Percentiles rank a stretch among this genome's conserved stretches.
Conservation (phyloP, 2,888 invertebrate genomes). For the Heliconius hortense region DNA sequence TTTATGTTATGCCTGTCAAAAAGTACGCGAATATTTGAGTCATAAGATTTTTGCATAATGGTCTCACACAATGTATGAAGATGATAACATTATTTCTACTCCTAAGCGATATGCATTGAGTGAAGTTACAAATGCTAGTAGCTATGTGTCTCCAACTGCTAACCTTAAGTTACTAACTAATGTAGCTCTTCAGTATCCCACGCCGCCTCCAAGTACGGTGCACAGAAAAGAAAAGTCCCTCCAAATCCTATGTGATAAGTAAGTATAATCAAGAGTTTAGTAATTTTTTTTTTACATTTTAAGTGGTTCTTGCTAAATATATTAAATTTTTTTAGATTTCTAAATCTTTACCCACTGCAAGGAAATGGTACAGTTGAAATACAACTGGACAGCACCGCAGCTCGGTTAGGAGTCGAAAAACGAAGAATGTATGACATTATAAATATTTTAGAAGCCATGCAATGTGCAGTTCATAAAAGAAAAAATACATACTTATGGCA, state of each 20-base stretch:
- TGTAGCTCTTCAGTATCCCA: conserved; percentile 82
- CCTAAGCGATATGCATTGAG: conserved; percentile 80
- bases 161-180: conserved; percentile 85
- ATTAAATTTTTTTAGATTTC: conserved; percentile 72
- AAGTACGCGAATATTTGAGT: conserved; percentile 75
- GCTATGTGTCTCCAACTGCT: conserved; percentile 84
- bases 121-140: conserved; percentile 79
- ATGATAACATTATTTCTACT: conserved; percentile 77
- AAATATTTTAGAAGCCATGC: conserved; percentile 87
- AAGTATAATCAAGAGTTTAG: conserved; percentile 43
- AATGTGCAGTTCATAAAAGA: conserved; percentile 84
- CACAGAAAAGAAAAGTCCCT: conserved; percentile 83
- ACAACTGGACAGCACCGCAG: conserved; percentile 84
- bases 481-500: conserved; percentile 88
- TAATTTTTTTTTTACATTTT: not conserved
- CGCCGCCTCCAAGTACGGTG: conserved; percentile 75
- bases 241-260: conserved; percentile 84
- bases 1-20: conserved; percentile 64
- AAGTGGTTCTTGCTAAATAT: not conserved
- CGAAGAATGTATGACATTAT: conserved; percentile 88
- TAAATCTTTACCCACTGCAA: conserved; percentile 79
- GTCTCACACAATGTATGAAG: conserved; percentile 78
- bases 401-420: conserved; percentile 84
- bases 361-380: conserved; percentile 79
- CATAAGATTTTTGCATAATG: conserved; percentile 72